Evolutionary conservation across 1,140 invertebrate genomes (phyloP), one percentile per base, ranked within the genome.

Genomic region (Leptoteleia sp.): DNA sequence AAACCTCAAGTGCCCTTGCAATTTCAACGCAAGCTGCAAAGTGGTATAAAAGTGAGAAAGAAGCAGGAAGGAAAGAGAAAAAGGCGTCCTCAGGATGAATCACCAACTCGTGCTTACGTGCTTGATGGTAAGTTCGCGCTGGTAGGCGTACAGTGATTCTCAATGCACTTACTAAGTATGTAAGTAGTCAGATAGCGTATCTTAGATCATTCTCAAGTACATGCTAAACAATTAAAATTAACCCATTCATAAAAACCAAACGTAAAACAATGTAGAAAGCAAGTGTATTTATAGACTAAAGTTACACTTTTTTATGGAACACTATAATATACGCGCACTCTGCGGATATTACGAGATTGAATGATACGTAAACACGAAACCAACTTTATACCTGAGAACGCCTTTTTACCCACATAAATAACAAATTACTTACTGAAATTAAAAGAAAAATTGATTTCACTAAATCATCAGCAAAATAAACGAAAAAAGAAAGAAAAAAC

Each of bases 71-170:
- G 68, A 76, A 76, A 57, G 64, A 81, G 57, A 70, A 48, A 70
- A 77, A 48, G 38, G 59, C 64, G 64, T 70, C 70, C 50, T 65
- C 57, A 78, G 75, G 80, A 72, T 86, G 85, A 87, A 83, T 87
- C 85, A 87, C 79, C 82, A 70, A 70, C 80, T 81, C 22, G 22
- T 25, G 22, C 22, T 25, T 25, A 25, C 81, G 81, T 79, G 76
- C 59, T 57, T 54, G 33, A 57, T 31, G 35, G 50, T 43, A 38
- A 70, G 22, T 75, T 72, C 33, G 52, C 33, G 45, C 9, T 64
- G 52, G 64, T 71, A 75, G 70, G 68, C 71, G 64, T 67, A 76
- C 78, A 77, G 79, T 71, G 70, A 57, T 64, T 65, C 75, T 72
- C 73, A 76, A 75, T 59, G 50, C 52, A 65, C 71, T 65, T 65